Evolutionary conservation across 2,888 invertebrate species (phyloP), one percentile per base, ranked within the genome.

Genomic region (Callosobruchus maculatus): DNA sequence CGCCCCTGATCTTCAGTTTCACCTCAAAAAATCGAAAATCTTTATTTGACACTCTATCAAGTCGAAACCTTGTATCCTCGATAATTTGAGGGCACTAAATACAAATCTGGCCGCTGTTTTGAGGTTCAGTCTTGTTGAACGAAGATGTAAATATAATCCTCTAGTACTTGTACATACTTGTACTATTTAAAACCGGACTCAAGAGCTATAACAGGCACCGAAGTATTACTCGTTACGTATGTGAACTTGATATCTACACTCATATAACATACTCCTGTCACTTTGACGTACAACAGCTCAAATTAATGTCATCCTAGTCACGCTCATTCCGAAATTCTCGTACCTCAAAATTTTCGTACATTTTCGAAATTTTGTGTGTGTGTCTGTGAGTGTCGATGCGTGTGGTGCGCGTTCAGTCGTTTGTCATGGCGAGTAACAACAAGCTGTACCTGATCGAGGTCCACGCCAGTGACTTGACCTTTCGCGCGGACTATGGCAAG

Each of bases 391-490:
- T 74, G 71, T 72, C 21, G n/a, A 72, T 68, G 70, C 71, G 70
- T 70, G 69, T 70, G 71, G 69, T 70, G 71, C 67, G 22, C 22
- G 70, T 71, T 72, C 9, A 71, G 70, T 68, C 68, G 21, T 9
- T 22, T 21, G 13, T 7, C 9, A 68, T 68, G 68, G 18, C 13
- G 21, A 68, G 21, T 13, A 68, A 67, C 88, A 89, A 90, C 86
- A 89, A 89, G 87, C 85, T 90, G 82, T 90, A 89, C 86, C 83
- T 90, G 84, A 78, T 91, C 80, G 91, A 91, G 85, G 88, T 90
- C 84, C 87, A 90, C 81, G 84, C 90, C 81, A 88, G 90, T 83
- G 88, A 88, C 85, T 88, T 91, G 77, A 85, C 74, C 82, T 89
- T 85, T 86, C 85, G 82, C 79, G 83, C 78, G 74, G 82, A n/a